These are phyloP conservation scores for Trilocha varians DNA, from an alignment of 2,888 invertebrate genomes.

Conservation along the genomic window DNA sequence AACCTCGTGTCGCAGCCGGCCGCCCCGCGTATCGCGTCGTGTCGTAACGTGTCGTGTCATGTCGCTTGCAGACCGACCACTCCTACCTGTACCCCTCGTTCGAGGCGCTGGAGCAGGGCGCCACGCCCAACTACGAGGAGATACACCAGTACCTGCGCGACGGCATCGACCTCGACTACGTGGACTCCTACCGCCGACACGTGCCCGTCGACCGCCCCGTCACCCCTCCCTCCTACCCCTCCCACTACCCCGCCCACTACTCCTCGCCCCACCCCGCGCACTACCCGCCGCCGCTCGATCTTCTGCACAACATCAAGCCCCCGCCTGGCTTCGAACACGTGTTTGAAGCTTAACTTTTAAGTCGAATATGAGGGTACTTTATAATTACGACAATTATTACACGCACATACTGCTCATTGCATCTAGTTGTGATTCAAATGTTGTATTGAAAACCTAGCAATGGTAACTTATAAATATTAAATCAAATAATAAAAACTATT, in stretches of 20 bases:
- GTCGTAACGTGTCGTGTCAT: not conserved
- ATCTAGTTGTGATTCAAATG: too few species aligned
- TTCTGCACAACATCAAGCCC: conserved; percentile 10
- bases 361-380: too few species aligned
- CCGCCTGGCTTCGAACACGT: conserved; percentile 23
- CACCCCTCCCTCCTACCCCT: conserved; percentile 6
- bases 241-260: conserved; percentile 3
- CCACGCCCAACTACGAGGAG: conserved; percentile 55
- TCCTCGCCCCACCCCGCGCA: not conserved
- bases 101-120: conserved; percentile 65
- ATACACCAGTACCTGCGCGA: conserved; percentile 48
- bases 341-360: too few species aligned
- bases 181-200: conserved; percentile 50
- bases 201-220: conserved; percentile 34
- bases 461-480: too few species aligned
- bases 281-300: not conserved
- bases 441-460: too few species aligned
- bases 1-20: not conserved
- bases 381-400: too few species aligned
- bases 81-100: conserved; percentile 68
- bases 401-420: too few species aligned
- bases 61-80: conserved; percentile 45
- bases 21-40: not conserved
- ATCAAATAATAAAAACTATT: too few species aligned
- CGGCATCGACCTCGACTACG: conserved; percentile 57